Evolutionary conservation across 2,113 vertebrate species (phyloP).

Genomic region (Electrona antarctica): DNA sequence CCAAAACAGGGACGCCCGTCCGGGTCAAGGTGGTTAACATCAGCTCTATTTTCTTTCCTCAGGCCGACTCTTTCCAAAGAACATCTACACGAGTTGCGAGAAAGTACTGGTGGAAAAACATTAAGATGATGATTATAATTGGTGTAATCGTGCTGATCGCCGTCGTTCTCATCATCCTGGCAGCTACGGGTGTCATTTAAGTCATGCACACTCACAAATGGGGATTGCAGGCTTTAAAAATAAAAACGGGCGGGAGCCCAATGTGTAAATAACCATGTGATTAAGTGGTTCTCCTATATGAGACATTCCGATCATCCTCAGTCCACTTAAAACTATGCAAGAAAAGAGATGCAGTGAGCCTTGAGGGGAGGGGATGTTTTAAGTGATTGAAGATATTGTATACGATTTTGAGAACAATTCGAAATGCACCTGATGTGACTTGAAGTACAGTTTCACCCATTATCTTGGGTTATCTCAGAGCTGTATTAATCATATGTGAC

Average conservation of each 20-base stretch:
- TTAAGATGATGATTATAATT: slow-evolving; percentile 82
- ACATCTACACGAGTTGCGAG: slow-evolving; percentile 75
- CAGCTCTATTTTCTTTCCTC: slow-evolving; percentile 39
- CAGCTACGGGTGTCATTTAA: slow-evolving; percentile 76
- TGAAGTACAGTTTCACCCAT: not conserved
- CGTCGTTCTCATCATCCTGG: slow-evolving; percentile 81
- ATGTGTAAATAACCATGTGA: not conserved
- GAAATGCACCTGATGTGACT: not conserved
- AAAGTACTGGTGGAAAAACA: slow-evolving; percentile 85
- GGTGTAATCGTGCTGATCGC: slow-evolving; percentile 73
- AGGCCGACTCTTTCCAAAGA: slow-evolving; percentile 82
- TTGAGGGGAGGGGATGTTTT: not conserved
- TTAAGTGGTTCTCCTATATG: not conserved
- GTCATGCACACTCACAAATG: not conserved
- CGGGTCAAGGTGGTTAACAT: no score
- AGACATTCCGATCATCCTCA: no score
- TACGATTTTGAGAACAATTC: slow-evolving; percentile 7
- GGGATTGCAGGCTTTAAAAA: slow-evolving; percentile 20
- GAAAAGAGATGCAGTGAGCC: not conserved
- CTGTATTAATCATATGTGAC: not conserved
- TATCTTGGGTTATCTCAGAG: not conserved
- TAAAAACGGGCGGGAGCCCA: not conserved
- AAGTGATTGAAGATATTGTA: not conserved
- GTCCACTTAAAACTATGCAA: not conserved
- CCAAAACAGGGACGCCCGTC: no score